Percentiles rank a stretch among this genome's conserved stretches.
Evolutionary conservation across 2,113 vertebrate genomes (phyloP).

Genomic region (Ochotona princeps): DNA sequence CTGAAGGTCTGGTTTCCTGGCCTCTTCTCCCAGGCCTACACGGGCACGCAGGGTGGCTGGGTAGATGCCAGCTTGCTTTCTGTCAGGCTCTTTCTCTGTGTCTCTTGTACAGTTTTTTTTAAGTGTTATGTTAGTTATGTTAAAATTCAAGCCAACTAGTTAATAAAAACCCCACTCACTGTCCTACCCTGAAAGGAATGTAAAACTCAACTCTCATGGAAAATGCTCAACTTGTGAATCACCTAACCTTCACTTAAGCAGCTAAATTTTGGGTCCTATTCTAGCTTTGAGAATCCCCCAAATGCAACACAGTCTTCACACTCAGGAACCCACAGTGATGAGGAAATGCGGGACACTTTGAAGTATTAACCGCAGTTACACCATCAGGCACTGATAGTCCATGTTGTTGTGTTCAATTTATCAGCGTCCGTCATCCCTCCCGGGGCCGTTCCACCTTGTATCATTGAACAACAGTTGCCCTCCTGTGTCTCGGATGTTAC

Average conservation of each 20-base stretch:
- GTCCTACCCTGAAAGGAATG: not conserved
- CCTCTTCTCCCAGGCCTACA: too few relatives aligned
- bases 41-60: too few relatives aligned
- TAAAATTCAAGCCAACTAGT: not conserved
- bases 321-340: not conserved
- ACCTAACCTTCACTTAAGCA: not conserved
- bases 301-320: not conserved
- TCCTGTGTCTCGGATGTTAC: not conserved
- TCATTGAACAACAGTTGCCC: not conserved
- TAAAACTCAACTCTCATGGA: not conserved
- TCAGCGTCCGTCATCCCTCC: fast-evolving
- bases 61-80: too few relatives aligned
- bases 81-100: too few relatives aligned
- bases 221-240: not conserved
- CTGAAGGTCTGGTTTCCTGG: too few relatives aligned
- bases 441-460: not conserved
- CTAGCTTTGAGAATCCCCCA: not conserved
- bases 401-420: not conserved
- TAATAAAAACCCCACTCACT: not conserved
- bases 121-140: too few relatives aligned
- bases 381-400: not conserved
- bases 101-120: too few relatives aligned
- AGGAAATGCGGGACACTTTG: not conserved
- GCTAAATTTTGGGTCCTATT: not conserved
- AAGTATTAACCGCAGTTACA: not conserved